Percentiles rank a stretch among this genome's conserved stretches.
Evolutionary conservation across 2,797 vertebrate species (phyloP).

Genomic region (Oreochromis mossambicus): DNA sequence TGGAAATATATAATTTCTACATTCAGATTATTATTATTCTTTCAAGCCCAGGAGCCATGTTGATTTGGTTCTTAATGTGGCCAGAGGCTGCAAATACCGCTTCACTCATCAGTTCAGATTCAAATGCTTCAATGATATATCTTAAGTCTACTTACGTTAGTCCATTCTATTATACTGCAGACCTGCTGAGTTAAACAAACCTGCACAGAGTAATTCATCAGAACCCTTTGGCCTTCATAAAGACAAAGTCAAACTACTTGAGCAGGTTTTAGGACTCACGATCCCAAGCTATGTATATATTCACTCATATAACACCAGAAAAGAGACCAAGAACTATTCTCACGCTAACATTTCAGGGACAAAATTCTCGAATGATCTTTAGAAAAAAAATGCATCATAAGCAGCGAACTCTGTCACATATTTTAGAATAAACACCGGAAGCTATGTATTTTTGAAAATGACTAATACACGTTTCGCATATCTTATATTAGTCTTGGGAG

Average conservation of each 20-base stretch:
- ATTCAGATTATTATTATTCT: constrained; percentile 60
- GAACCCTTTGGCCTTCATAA: constrained; percentile 36
- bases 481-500: not conserved
- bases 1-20: constrained; percentile 48
- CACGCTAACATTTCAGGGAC: not conserved
- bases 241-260: constrained; percentile 29
- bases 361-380: not conserved
- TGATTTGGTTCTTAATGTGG: constrained; percentile 60
- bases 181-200: constrained; percentile 60
- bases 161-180: constrained; percentile 38
- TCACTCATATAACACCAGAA: not conserved
- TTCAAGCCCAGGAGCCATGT: constrained; percentile 57
- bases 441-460: not conserved
- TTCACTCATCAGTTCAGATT: constrained; percentile 59
- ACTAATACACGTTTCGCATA: fast-evolving
- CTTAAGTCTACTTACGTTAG: constrained; percentile 39
- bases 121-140: constrained; percentile 33
- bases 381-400: not conserved
- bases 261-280: constrained; percentile 15
- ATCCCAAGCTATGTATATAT: not conserved
- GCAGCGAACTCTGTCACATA: not conserved
- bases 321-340: not conserved
- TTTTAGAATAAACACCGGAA: not conserved
- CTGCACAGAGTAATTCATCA: constrained; percentile 33
- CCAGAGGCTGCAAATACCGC: constrained; percentile 46